Percentiles rank a stretch among this genome's conserved stretches.
Conservation (phyloP, 2,888 invertebrate genomes). For the Disparrhopalites patrizii region DNA sequence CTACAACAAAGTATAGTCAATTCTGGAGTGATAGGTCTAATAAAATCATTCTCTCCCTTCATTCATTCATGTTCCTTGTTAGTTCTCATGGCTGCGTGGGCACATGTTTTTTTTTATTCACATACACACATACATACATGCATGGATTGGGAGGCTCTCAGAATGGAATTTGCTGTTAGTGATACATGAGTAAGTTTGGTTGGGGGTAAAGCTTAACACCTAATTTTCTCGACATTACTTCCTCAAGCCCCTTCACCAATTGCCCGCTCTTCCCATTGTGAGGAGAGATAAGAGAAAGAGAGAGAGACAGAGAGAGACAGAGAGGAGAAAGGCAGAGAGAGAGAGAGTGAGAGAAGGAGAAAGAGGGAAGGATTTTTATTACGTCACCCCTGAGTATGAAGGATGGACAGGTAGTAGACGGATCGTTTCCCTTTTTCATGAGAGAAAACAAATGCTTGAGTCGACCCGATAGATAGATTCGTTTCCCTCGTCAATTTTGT, state of each 20-base stretch:
- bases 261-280: too few relatives aligned
- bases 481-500: constrained; percentile 16
- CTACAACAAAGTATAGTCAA: too few relatives aligned
- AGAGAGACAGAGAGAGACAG: neutral
- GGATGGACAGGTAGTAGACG: constrained; percentile 22
- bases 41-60: too few relatives aligned
- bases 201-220: constrained; percentile 3
- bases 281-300: neutral
- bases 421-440: constrained; percentile 1
- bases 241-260: too few relatives aligned
- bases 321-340: neutral
- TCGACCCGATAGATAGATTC: constrained; percentile 1
- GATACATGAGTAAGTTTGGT: too few relatives aligned
- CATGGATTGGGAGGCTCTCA: too few relatives aligned
- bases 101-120: too few relatives aligned
- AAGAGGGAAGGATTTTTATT: neutral
- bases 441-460: neutral
- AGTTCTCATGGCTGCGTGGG: too few relatives aligned
- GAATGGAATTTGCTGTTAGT: too few relatives aligned
- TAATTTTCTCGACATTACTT: constrained; percentile 14
- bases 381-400: constrained; percentile 16
- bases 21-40: too few relatives aligned
- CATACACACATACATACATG: too few relatives aligned
- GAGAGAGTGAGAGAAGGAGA: neutral
- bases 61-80: too few relatives aligned